Evolutionary conservation across 1,140 invertebrate genomes (phyloP).

Genomic region (Aphis craccivora): DNA sequence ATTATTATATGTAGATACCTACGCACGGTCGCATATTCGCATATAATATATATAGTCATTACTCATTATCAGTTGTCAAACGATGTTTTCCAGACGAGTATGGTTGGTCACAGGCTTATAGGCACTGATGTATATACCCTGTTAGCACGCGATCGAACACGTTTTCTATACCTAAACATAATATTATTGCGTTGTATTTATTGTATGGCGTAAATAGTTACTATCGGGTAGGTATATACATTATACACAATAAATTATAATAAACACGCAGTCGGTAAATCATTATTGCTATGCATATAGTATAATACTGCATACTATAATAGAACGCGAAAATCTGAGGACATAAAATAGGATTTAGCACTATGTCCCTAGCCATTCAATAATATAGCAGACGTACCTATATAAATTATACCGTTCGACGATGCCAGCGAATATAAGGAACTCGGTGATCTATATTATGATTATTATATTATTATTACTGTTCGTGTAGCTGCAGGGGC

Average conservation of each 20-base stretch:
- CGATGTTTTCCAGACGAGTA: not conserved
- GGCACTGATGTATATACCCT: not conserved
- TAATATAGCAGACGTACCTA: not conserved
- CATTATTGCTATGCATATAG: not conserved
- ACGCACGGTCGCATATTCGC: not conserved
- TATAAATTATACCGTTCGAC: not conserved
- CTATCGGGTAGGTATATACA: not conserved
- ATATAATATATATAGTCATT: not conserved
- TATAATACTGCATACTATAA: not conserved
- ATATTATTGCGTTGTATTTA: not conserved
- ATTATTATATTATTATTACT: not conserved
- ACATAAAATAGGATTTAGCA: not conserved
- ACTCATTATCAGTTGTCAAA: not conserved
- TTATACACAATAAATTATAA: slow-evolving; percentile 14
- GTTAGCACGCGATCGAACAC: not conserved
- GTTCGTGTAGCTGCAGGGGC: not conserved
- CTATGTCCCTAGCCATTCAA: too few species aligned
- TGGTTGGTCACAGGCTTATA: not conserved
- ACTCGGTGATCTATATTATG: not conserved
- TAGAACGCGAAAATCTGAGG: not conserved
- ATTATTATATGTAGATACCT: not conserved
- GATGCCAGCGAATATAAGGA: not conserved
- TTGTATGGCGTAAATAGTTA: not conserved
- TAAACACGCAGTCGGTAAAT: not conserved
- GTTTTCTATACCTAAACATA: not conserved